These are phyloP conservation scores for Anhinga anhinga DNA, from an alignment of 2,113 vertebrate genomes.

Conservation along the genomic window DNA sequence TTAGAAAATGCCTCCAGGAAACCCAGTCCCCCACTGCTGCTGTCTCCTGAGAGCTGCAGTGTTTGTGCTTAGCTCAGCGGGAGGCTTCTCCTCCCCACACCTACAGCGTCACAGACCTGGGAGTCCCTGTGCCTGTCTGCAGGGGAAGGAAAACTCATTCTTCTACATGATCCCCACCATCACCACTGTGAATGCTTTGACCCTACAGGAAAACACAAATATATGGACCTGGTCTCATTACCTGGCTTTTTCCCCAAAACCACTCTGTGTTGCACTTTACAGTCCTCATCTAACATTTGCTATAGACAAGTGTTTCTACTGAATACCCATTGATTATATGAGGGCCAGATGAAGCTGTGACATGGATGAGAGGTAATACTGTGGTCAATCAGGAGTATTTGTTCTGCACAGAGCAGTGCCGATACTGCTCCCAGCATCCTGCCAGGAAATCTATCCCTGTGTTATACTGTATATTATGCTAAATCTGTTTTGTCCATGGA, in stretches of 20 bases:
- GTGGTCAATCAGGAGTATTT: background rate
- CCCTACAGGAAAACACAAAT: background rate
- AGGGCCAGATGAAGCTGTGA: background rate
- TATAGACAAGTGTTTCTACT: background rate
- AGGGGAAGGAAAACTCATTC: background rate
- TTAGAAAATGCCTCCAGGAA: background rate
- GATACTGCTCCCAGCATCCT: background rate
- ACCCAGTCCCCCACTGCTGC: background rate
- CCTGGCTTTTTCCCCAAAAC: rapidly evolving
- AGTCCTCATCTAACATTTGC: background rate
- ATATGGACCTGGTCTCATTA: background rate
- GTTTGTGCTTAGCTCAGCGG: background rate
- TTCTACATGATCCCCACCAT: background rate
- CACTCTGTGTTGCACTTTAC: background rate
- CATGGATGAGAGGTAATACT: background rate
- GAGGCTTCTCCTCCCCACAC: background rate
- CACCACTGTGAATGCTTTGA: background rate
- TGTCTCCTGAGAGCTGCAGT: background rate
- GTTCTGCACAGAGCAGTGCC: background rate
- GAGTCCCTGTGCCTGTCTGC: background rate
- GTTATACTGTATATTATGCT: background rate
- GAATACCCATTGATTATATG: background rate
- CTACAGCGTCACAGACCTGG: rapidly evolving
- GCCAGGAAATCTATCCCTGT: background rate
- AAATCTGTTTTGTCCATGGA: background rate